A percentile compares a stretch with the other conserved stretches of the same genome.
These are phyloP conservation scores for Ailurus styani DNA, from an alignment of 2,113 vertebrate genomes.

Conservation along the genomic window DNA sequence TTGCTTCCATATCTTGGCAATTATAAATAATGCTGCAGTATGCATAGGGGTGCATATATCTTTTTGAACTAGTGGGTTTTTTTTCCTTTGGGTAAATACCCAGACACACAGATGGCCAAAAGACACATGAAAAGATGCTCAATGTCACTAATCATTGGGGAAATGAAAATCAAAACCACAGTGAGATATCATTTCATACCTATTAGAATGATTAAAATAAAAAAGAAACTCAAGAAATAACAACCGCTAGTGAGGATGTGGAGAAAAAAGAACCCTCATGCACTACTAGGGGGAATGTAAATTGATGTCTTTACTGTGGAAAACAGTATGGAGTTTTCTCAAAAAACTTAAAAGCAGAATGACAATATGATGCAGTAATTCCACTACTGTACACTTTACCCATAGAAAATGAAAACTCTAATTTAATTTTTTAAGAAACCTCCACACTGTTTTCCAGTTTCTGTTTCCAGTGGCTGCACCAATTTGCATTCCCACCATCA, in stretches of 20 bases:
- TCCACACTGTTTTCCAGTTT: neutral
- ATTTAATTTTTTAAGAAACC: neutral
- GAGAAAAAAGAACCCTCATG: neutral
- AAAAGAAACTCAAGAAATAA: neutral
- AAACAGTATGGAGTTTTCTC: neutral
- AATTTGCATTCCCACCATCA: neutral
- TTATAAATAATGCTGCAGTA: neutral
- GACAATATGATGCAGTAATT: neutral
- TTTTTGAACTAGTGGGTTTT: neutral
- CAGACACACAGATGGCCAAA: neutral
- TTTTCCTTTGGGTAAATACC: neutral
- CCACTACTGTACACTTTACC: neutral
- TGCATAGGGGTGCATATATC: neutral
- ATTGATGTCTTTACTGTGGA: neutral
- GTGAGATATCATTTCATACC: neutral
- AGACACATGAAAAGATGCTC: neutral
- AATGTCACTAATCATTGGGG: neutral
- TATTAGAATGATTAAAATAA: neutral
- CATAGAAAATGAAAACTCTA: neutral
- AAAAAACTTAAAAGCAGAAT: neutral
- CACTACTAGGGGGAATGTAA: neutral
- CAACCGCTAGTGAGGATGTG: neutral
- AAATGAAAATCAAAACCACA: neutral
- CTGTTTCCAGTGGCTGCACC: neutral
- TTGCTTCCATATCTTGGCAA: neutral